Percentiles rank a stretch among this genome's conserved stretches.
Evolutionary conservation across 2,888 invertebrate species (phyloP).

Genomic region (Ophion costatus): DNA sequence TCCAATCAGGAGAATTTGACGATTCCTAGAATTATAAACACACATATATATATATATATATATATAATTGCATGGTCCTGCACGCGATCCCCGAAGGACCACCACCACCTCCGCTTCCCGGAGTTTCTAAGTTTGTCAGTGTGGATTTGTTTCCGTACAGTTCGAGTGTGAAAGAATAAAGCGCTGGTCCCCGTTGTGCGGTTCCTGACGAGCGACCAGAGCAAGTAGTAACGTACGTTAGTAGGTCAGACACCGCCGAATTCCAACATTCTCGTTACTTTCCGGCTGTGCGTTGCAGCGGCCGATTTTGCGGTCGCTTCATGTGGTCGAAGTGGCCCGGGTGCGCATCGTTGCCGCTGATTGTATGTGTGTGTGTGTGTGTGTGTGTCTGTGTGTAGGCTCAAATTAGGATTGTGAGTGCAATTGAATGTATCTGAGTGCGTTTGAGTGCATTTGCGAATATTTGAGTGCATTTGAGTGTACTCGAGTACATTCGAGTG

Average conservation of each 20-base stretch:
- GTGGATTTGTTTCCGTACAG: slow-evolving; percentile 33
- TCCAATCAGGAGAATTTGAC: slow-evolving; percentile 73
- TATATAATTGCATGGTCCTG: slow-evolving; percentile 15
- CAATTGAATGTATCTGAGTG: too few species aligned
- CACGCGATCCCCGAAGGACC: slow-evolving; percentile 76
- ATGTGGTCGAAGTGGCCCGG: neutral
- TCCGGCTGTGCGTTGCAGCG: neutral
- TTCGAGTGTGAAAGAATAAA: slow-evolving; percentile 47
- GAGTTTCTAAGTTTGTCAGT: slow-evolving; percentile 49
- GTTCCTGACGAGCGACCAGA: slow-evolving; percentile 17
- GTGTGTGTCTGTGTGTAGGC: too few species aligned
- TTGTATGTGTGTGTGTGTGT: too few species aligned
- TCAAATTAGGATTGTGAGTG: too few species aligned
- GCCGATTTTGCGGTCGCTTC: slow-evolving; percentile 18
- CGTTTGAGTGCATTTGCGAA: slow-evolving; percentile 6
- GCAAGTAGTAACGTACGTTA: slow-evolving; percentile 46
- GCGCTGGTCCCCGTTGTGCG: neutral
- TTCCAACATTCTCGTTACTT: slow-evolving; percentile 7
- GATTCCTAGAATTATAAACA: slow-evolving; percentile 74
- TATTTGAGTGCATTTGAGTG: neutral
- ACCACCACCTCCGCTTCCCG: slow-evolving; percentile 4
- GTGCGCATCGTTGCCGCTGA: too few species aligned
- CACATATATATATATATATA: slow-evolving; percentile 66
- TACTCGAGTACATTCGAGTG: neutral
- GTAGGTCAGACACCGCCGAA: slow-evolving; percentile 30